Base-by-base conservation (phyloP, 2,797 vertebrate genomes). In the Loris lydekkerianus region DNA sequence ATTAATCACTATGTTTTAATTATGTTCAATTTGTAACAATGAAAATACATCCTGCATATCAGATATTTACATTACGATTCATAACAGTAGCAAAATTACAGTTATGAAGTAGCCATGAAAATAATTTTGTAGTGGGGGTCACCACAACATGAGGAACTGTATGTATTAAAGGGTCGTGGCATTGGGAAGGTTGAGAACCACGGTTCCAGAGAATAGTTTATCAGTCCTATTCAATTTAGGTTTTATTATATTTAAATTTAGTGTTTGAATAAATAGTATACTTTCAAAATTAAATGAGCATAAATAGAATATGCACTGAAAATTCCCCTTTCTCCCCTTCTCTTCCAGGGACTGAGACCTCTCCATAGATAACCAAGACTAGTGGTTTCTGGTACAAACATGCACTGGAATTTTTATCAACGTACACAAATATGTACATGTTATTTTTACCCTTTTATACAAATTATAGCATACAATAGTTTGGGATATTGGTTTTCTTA, bases 221-320 rank as follows among this genome's bases (percentile, higher is more conserved):
- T 53, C 34, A 70, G 46, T 81, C 31, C 46, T 40, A 76, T 67
- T 81, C 13, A 4, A 2, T 76, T 81, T 82, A 69, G 15, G 20
- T 70, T 76, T 88, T 60, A 83, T 67, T 75, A 69, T 49, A 21
- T 37, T 77, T 86, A 86, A 53, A 84, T 94, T 65, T 72, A 83
- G 43, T 23, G 49, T 84, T 85, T 82, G 7, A 81, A 86, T 85
- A 90, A 77, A 46, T 80, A 46, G 37, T 83, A 34, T 20, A 72
- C 25, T 89, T n/a, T 94, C 18, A 56, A 56, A 93, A 80, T 49
- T 8, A 7, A 58, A 63, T 56, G 34, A 78, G 5, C 53, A 75
- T 75, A 17, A 37, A 67, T 72, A 77, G 5, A 17, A 49, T 37
- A 58, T 65, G 27, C 58, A 77, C 18, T 73, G 58, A 84, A 80